These are phyloP conservation scores for Phylloscopus trochiloides DNA, from an alignment of 2,113 vertebrate genomes.

Conservation along the genomic window DNA sequence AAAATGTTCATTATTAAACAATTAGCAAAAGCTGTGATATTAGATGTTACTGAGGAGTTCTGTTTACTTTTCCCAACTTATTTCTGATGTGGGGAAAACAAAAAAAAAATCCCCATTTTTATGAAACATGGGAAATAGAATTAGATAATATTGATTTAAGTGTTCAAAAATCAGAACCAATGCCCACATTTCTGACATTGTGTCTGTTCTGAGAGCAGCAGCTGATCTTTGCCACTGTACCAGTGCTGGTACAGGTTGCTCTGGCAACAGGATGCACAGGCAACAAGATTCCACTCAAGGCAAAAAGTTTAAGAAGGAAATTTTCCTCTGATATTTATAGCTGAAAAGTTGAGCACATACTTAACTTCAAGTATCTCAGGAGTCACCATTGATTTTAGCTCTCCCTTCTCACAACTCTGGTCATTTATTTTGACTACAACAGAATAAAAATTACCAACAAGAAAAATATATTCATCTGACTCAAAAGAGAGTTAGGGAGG, in stretches of 20 bases:
- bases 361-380: neutral
- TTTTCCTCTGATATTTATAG: neutral
- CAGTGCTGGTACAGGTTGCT: conserved; percentile 6
- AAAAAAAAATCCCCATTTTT: neutral
- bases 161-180: neutral
- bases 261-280: conserved; percentile 35
- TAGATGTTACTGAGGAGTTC: neutral
- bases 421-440: neutral
- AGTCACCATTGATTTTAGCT: neutral
- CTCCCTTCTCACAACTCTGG: neutral
- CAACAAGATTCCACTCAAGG: neutral
- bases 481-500: neutral
- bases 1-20: neutral
- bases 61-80: neutral
- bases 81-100: neutral
- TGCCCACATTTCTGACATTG: neutral
- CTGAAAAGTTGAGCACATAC: neutral
- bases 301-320: neutral
- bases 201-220: neutral
- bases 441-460: neutral
- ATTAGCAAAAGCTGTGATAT: neutral
- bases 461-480: neutral
- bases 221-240: conserved; percentile 2
- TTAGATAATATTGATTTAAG: neutral
- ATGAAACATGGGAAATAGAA: neutral